phyloP scores from a whole-genome alignment of 2,888 invertebrate species.

The Sericinus montela region DNA sequence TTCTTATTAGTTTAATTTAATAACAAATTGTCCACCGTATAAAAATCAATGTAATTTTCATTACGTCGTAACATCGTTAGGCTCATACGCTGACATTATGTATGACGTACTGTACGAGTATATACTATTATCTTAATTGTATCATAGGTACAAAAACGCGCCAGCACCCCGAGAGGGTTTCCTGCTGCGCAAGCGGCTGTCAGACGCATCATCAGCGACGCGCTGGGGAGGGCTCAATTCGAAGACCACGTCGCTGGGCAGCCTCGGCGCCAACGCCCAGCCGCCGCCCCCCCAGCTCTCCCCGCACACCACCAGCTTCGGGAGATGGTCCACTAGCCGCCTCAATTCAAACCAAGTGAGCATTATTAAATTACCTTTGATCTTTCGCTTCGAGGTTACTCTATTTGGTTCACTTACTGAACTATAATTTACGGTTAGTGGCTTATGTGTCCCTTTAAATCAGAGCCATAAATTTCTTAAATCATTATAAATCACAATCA shows the following conservation, averaged over 20 bases:
- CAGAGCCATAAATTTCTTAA: no score
- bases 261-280: constrained; percentile 81
- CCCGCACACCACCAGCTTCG: constrained; percentile 76
- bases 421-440: no score
- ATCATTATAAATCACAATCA: no score
- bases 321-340: constrained; percentile 87
- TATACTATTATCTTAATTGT: not conserved
- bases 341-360: constrained; percentile 83
- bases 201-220: constrained; percentile 82
- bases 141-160: constrained; percentile 80
- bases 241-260: constrained; percentile 92
- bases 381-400: no score
- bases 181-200: constrained; percentile 88
- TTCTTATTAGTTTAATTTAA: no score
- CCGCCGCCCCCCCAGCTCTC: constrained; percentile 76
- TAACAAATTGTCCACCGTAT: no score
- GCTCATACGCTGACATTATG: no score
- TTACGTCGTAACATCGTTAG: no score
- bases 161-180: constrained; percentile 88
- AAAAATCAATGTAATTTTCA: no score
- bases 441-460: no score
- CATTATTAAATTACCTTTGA: not conserved
- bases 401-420: no score
- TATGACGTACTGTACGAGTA: no score
- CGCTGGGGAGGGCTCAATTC: constrained; percentile 85